These are phyloP conservation scores for Gasteruption jaculator DNA, from an alignment of 2,888 invertebrate species.

Conservation along the genomic window DNA sequence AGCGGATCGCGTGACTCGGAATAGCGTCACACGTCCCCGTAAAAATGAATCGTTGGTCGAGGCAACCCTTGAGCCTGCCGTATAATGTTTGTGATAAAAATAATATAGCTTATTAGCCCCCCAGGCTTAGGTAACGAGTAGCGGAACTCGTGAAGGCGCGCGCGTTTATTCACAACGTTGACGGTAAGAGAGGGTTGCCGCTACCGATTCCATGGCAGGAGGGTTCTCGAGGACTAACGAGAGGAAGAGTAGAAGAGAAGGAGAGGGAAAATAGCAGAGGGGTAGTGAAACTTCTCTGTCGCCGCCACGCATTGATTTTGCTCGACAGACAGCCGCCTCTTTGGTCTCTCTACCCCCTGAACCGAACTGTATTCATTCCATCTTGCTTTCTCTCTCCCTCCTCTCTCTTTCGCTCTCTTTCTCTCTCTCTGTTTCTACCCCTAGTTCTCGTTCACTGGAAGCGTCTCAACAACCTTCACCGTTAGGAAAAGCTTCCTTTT, in stretches of 20 bases:
- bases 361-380: slow-evolving; percentile 30
- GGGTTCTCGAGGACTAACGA: slow-evolving; percentile 8
- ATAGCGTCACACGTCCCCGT: slow-evolving; percentile 23
- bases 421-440: background rate
- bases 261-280: slow-evolving; percentile 16
- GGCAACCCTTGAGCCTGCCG: no score
- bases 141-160: no score
- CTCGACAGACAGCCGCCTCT: slow-evolving; percentile 47
- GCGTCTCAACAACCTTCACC: slow-evolving; percentile 5
- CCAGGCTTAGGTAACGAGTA: no score
- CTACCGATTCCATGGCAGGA: no score
- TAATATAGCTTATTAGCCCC: slow-evolving; percentile 40
- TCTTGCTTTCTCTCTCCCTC: slow-evolving; percentile 12
- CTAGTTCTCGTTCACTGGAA: slow-evolving; percentile 1
- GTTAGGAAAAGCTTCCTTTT: slow-evolving; percentile 4
- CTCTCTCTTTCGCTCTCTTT: slow-evolving; percentile 14
- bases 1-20: slow-evolving; percentile 31
- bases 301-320: slow-evolving; percentile 49
- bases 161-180: slow-evolving; percentile 22
- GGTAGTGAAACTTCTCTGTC: slow-evolving; percentile 37
- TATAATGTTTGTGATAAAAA: slow-evolving; percentile 42
- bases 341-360: slow-evolving; percentile 37
- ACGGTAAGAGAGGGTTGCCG: no score
- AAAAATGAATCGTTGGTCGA: no score
- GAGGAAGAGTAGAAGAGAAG: slow-evolving; percentile 20